These are phyloP conservation scores for Sycophila texana DNA, from an alignment of 2,888 invertebrate species.

Conservation along the genomic window DNA sequence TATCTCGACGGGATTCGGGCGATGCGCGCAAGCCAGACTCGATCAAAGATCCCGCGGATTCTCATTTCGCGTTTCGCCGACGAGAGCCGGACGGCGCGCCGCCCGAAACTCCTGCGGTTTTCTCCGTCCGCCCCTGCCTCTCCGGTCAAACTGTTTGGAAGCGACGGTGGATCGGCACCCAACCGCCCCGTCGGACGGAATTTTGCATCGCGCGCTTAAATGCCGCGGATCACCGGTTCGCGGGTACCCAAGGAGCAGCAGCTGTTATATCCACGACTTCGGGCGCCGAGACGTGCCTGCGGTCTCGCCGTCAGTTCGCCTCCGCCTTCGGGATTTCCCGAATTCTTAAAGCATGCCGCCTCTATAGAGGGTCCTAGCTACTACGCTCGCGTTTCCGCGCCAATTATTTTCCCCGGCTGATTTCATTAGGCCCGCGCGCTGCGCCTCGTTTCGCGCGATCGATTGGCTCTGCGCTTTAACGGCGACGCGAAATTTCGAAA, in stretches of 20 bases:
- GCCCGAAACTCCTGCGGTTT: not conserved
- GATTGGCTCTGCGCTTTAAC: no score
- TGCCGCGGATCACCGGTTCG: not conserved
- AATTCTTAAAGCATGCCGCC: not conserved
- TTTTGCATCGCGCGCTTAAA: not conserved
- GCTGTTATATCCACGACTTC: no score
- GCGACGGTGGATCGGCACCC: not conserved
- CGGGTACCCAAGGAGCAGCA: not conserved
- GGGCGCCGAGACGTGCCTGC: not conserved
- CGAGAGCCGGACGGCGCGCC: not conserved
- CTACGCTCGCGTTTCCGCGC: no score
- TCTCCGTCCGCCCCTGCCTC: not conserved
- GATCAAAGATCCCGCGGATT: constrained; percentile 5
- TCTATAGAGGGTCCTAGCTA: no score
- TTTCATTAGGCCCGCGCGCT: no score
- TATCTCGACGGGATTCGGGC: not conserved
- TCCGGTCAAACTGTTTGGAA: not conserved
- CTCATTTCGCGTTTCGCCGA: not conserved
- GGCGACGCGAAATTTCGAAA: no score
- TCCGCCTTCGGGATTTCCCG: not conserved
- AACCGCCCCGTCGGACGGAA: not conserved
- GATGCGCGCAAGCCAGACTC: not conserved
- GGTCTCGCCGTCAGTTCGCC: not conserved
- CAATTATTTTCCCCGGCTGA: no score
- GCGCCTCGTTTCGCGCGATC: no score